Percentiles rank a stretch among this genome's conserved stretches.
phyloP scores from a whole-genome alignment of 2,888 invertebrate species.

The Cosmorhoe ocellata region DNA sequence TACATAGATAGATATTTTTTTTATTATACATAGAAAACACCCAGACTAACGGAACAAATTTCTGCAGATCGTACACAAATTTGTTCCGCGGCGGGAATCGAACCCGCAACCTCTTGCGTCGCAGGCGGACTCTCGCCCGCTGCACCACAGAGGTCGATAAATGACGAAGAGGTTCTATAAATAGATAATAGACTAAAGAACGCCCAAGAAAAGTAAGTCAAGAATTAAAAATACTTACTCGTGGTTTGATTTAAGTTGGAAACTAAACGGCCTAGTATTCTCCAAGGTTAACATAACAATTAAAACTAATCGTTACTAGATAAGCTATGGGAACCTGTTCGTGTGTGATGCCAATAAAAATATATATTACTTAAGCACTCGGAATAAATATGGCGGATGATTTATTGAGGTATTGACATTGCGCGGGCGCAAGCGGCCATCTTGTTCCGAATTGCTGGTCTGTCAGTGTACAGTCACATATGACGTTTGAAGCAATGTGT shows the following conservation, averaged over 20 bases:
- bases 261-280: slow-evolving; percentile 16
- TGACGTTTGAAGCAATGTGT: too few species aligned
- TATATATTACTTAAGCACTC: slow-evolving; percentile 57
- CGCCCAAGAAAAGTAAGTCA: not conserved
- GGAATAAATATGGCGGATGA: slow-evolving; percentile 77
- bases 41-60: too few species aligned
- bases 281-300: slow-evolving; percentile 34
- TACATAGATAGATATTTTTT: too few species aligned
- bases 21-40: too few species aligned
- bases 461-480: slow-evolving; percentile 74
- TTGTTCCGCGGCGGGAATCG: too few species aligned
- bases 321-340: slow-evolving; percentile 36
- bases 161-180: not conserved
- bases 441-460: slow-evolving; percentile 71
- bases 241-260: slow-evolving; percentile 16
- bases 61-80: too few species aligned
- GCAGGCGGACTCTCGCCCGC: too few species aligned
- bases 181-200: not conserved
- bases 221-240: not conserved
- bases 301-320: slow-evolving; percentile 32
- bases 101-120: too few species aligned
- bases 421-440: slow-evolving; percentile 72
- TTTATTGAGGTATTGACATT: slow-evolving; percentile 73
- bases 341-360: slow-evolving; percentile 52
- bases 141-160: too few species aligned